Evolutionary conservation across 1,140 invertebrate species (phyloP).

Genomic region (Arctopsyche grandis): DNA sequence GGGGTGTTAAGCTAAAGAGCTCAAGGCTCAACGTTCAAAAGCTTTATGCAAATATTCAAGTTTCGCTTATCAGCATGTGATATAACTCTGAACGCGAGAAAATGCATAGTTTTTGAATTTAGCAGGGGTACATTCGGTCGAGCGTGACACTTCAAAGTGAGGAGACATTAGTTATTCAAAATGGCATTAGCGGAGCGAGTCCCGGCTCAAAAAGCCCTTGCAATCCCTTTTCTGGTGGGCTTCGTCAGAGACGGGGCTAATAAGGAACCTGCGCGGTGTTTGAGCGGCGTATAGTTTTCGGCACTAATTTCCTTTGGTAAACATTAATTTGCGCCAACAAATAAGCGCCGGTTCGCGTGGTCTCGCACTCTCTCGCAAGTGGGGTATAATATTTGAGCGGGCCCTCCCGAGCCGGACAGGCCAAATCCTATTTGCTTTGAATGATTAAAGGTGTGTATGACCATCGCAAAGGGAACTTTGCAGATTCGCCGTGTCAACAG

Average conservation of each 20-base stretch:
- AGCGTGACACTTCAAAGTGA: slow-evolving; percentile 6
- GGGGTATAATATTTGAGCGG: slow-evolving; percentile 46
- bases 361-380: too few relatives aligned
- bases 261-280: too few relatives aligned
- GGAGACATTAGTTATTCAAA: slow-evolving; percentile 29
- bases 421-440: slow-evolving; percentile 51
- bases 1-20: too few relatives aligned
- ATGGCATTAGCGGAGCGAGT: not conserved
- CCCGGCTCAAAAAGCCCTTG: not conserved
- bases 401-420: slow-evolving; percentile 32
- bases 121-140: not conserved
- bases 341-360: slow-evolving; percentile 31
- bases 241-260: too few relatives aligned
- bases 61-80: too few relatives aligned
- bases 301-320: slow-evolving; percentile 51
- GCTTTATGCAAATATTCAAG: too few relatives aligned
- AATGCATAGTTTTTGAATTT: slow-evolving; percentile 11
- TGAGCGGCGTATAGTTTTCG: slow-evolving; percentile 47
- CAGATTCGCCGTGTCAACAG: slow-evolving; percentile 50
- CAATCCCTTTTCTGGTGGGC: not conserved
- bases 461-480: slow-evolving; percentile 50
- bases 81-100: not conserved
- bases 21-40: too few relatives aligned
- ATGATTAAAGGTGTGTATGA: slow-evolving; percentile 53
- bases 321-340: slow-evolving; percentile 51